Evolutionary conservation across 2,113 vertebrate species (phyloP).

Genomic region (Aviceda subcristata): DNA sequence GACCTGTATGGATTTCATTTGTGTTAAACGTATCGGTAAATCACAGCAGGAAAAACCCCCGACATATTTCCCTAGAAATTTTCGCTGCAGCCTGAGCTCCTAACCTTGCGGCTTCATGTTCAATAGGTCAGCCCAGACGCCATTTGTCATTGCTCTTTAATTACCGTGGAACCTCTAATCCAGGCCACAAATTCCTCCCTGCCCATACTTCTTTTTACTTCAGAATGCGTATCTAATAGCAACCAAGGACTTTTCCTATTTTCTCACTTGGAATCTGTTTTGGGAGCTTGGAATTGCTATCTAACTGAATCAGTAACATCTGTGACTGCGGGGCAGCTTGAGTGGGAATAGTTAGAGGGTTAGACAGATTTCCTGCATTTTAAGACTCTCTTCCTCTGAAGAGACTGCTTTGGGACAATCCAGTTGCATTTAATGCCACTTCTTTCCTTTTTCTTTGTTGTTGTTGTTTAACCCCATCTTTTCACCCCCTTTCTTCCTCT

Average conservation of each 20-base stretch:
- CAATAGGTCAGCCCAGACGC: conserved; percentile 10
- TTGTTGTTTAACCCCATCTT: not conserved
- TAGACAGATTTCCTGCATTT: conserved; percentile 81
- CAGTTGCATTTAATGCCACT: conserved; percentile 36
- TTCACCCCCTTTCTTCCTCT: not conserved
- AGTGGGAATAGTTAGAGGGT: conserved; percentile 65
- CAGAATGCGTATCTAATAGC: conserved; percentile 80
- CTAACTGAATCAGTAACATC: conserved; percentile 83
- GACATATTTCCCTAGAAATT: conserved; percentile 17
- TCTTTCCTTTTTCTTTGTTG: not conserved
- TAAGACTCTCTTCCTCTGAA: conserved; percentile 52
- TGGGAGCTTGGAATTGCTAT: conserved; percentile 77
- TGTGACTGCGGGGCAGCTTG: conserved; percentile 73
- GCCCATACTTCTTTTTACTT: conserved; percentile 68
- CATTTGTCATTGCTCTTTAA: conserved; percentile 64
- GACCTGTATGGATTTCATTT: not conserved
- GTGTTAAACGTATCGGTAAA: not conserved
- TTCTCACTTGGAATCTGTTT: conserved; percentile 80
- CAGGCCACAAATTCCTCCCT: conserved; percentile 75
- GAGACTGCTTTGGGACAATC: conserved; percentile 58
- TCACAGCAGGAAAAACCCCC: not conserved
- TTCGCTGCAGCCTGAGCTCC: not conserved
- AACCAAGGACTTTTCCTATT: conserved; percentile 78
- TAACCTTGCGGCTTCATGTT: not conserved
- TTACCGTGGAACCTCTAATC: conserved; percentile 74